These are phyloP conservation scores for Drosophila lowei DNA, from an alignment of 1,140 invertebrate species.

Conservation along the genomic window DNA sequence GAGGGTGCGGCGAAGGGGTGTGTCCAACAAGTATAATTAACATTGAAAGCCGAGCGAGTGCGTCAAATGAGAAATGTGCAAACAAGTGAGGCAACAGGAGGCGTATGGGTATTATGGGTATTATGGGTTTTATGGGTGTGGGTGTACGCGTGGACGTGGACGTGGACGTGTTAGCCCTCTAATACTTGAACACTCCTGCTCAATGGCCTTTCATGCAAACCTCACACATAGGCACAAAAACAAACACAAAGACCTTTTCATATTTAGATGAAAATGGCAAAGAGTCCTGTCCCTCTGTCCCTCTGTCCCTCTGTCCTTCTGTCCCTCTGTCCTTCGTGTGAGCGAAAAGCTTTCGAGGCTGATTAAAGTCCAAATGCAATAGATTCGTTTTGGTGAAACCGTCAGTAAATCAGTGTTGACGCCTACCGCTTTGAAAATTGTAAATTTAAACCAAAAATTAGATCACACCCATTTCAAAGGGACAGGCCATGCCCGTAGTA, in stretches of 20 bases:
- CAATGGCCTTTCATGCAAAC: slow-evolving; percentile 58
- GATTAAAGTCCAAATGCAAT: slow-evolving; percentile 26
- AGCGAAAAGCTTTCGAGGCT: background rate
- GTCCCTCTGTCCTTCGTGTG: slow-evolving; percentile 17
- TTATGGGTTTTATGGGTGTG: too few species aligned
- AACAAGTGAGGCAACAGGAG: slow-evolving; percentile 28
- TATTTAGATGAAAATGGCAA: slow-evolving; percentile 61
- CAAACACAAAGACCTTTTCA: slow-evolving; percentile 29
- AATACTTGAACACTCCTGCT: slow-evolving; percentile 38
- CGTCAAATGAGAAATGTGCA: slow-evolving; percentile 70
- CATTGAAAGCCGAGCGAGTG: slow-evolving; percentile 60
- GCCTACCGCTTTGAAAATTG: too few species aligned
- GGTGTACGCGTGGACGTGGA: too few species aligned
- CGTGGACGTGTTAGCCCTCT: background rate
- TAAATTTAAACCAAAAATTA: slow-evolving; percentile 12
- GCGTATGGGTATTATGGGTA: slow-evolving; percentile 6
- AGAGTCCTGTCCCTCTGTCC: slow-evolving; percentile 26
- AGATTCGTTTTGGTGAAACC: slow-evolving; percentile 1
- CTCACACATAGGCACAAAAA: background rate
- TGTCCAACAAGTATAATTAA: slow-evolving; percentile 69
- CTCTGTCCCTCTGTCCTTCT: background rate
- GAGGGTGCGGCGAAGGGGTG: slow-evolving; percentile 13
- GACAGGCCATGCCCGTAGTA: background rate
- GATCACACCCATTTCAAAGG: slow-evolving; percentile 19
- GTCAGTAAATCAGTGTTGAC: too few species aligned